phyloP scores from a whole-genome alignment of 2,113 vertebrate genomes.

The Anolis sagrei region DNA sequence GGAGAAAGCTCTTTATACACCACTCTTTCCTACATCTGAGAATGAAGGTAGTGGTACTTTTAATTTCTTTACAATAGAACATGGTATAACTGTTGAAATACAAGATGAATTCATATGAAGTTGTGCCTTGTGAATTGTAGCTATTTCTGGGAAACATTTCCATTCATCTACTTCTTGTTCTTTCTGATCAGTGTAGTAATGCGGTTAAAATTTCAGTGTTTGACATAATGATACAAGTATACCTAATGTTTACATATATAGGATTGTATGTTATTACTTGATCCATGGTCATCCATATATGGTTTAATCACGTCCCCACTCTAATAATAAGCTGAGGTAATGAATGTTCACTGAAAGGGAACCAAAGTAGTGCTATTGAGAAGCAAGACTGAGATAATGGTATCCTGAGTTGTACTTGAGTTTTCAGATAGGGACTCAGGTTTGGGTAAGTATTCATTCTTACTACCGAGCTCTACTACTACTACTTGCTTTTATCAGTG shows the following conservation, averaged over 20 bases:
- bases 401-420: background rate
- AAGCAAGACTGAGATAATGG: background rate
- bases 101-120: background rate
- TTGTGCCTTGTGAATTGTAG: background rate
- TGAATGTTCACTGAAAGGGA: background rate
- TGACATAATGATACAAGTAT: background rate
- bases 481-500: background rate
- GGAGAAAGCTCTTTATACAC: constrained; percentile 94
- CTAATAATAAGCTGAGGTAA: background rate
- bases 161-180: background rate
- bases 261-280: background rate
- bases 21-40: constrained; percentile 88
- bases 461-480: background rate
- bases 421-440: background rate
- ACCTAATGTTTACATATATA: background rate
- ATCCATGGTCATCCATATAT: background rate
- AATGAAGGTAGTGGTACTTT: constrained; percentile 88
- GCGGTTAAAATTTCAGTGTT: background rate
- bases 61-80: background rate
- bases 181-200: background rate
- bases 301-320: background rate
- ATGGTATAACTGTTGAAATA: background rate
- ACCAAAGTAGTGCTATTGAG: background rate
- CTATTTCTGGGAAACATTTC: background rate
- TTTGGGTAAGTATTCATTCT: background rate